Evolutionary conservation across 1,140 invertebrate species (phyloP), one percentile per base, ranked within the genome.

Genomic region (Parasteatoda tepidariorum): DNA sequence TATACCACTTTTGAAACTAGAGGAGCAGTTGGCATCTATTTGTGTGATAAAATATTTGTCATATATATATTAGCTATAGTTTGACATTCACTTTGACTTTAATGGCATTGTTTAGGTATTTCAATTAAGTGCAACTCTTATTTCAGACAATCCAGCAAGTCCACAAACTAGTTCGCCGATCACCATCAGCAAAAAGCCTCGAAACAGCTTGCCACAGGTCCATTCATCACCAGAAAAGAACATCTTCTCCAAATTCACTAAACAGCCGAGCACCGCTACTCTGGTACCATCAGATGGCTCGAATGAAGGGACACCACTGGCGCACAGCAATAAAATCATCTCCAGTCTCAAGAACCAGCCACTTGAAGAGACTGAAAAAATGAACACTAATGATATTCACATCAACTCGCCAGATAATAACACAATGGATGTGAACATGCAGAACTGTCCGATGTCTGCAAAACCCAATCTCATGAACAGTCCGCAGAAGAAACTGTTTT

Each of bases 251-350:
- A 73, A 73, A 66, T 34, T 83, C 13, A 38, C 22, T 22, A 83
- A 74, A 30, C 67, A 83, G 22, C 66, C 68, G n/a, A 83, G 81
- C 31, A 83, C 81, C 13, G 64, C 70, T 3, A 83, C 81, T 9
- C 41, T 83, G 28, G 70, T 83, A 13, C 22, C 54, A n/a, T 31
- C 26, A n/a, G 70, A 83, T 64, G 70, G 78, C 15, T 82, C 78
- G 4, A 24, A 61, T 22, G 78, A 70, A 30, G 55, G 24, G n/a
- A 82, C 66, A 0, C 67, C 78, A 28, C 78, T 67, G 13, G 6
- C 26, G 22, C 7, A 55, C 9, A n/a, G n/a, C 7, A 38, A 24
- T 22, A 24, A 66, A 66, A 66, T 31, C 18, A 1, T 34, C 31
- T 6, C 30, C 55, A 7, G n/a, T 15, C 18, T 31, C 55, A 5